Conservation (phyloP, 1,140 invertebrate species). For the Coelopa frigida region DNA sequence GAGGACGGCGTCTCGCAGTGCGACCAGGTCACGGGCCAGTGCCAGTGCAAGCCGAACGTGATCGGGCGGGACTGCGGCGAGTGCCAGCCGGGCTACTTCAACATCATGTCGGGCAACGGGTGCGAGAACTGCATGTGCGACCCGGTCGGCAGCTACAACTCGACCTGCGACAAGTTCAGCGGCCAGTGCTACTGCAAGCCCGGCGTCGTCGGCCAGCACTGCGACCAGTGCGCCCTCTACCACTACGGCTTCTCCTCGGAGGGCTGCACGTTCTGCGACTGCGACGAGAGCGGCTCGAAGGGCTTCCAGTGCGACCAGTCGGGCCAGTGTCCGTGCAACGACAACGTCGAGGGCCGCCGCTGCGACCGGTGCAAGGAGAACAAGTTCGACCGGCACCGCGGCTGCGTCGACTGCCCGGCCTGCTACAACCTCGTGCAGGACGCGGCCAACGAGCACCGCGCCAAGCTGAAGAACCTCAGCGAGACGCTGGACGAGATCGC, state of each 20-base stretch:
- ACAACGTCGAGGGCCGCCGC: conserved; percentile 83
- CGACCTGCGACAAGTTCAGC: conserved; percentile 69
- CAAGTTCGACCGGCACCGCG: conserved; percentile 75
- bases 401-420: conserved; percentile 82
- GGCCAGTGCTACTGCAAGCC: conserved; percentile 82
- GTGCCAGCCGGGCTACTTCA: conserved; percentile 74
- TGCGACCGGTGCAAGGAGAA: conserved; percentile 93
- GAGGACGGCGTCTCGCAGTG: conserved; percentile 66
- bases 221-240: conserved; percentile 75
- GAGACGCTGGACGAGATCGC: conserved; percentile 49
- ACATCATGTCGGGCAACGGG: conserved; percentile 74
- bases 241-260: conserved; percentile 85
- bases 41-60: conserved; percentile 80
- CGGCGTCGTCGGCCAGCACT: conserved; percentile 75
- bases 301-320: conserved; percentile 72
- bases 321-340: conserved; percentile 83
- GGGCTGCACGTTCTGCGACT: conserved; percentile 80
- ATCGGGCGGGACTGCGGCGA: conserved; percentile 81
- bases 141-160: conserved; percentile 73
- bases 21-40: conserved; percentile 79
- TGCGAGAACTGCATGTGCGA: conserved; percentile 83
- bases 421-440: conserved; percentile 92
- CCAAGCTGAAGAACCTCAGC: conserved; percentile 65
- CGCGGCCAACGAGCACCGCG: conserved; percentile 72
- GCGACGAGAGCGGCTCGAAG: conserved; percentile 79